phyloP scores from a whole-genome alignment of 2,888 invertebrate genomes.

The Lapara coniferarum region DNA sequence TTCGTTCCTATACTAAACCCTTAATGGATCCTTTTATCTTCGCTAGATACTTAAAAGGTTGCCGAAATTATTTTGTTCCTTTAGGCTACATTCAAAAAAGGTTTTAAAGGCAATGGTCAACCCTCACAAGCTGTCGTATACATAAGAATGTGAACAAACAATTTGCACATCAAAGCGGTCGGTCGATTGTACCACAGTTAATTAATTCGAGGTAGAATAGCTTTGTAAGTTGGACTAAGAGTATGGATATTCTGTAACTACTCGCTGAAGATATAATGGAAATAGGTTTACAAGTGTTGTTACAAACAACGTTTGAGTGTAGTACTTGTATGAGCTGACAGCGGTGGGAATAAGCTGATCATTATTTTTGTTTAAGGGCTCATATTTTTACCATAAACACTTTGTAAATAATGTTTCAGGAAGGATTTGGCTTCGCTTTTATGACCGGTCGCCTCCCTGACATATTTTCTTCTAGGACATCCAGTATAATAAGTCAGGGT shows the following conservation, averaged over 20 bases:
- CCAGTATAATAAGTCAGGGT: too few species aligned
- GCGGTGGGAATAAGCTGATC: background rate
- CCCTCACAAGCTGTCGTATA: background rate
- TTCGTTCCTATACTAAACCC: too few species aligned
- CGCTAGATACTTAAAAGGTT: too few species aligned
- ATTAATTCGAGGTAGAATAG: slow-evolving; percentile 23
- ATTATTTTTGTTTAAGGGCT: background rate
- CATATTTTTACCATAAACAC: too few species aligned
- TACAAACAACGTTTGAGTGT: slow-evolving; percentile 39
- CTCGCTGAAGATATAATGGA: slow-evolving; percentile 53
- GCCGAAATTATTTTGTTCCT: too few species aligned
- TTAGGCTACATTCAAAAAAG: too few species aligned
- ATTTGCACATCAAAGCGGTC: slow-evolving; percentile 3
- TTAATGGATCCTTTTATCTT: too few species aligned
- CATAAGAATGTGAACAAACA: slow-evolving; percentile 1
- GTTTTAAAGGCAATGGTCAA: background rate
- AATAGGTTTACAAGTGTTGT: slow-evolving; percentile 55
- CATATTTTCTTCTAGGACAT: too few species aligned
- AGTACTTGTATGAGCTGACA: slow-evolving; percentile 30
- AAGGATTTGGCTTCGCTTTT: background rate
- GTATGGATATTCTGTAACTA: slow-evolving; percentile 47
- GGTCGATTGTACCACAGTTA: slow-evolving; percentile 10
- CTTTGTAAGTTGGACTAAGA: slow-evolving; percentile 22
- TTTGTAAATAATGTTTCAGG: background rate
- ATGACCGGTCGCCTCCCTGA: background rate